Evolutionary conservation across 2,113 vertebrate genomes (phyloP).

Genomic region (Lanius collurio): DNA sequence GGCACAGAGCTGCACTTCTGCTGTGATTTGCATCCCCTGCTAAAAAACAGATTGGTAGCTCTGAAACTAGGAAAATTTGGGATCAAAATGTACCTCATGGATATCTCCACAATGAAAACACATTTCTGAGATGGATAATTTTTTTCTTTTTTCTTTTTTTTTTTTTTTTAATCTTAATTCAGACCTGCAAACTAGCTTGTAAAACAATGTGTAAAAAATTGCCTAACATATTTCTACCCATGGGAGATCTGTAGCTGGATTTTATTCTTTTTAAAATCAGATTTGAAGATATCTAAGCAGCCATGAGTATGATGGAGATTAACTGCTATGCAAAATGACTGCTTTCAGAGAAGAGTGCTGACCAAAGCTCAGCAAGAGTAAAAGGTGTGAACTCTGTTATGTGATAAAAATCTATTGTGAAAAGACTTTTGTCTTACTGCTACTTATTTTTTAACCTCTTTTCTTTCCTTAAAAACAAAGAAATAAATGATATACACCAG

Average conservation of each 20-base stretch:
- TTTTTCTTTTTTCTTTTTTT: fast-evolving
- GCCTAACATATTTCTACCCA: neutral
- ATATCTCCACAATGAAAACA: neutral
- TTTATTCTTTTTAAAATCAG: neutral
- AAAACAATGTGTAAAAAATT: neutral
- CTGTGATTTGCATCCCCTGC: neutral
- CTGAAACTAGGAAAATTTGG: neutral
- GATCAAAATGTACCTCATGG: neutral
- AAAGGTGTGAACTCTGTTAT: neutral
- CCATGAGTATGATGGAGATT: neutral
- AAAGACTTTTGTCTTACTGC: neutral
- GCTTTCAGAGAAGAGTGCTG: neutral
- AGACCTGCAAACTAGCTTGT: neutral
- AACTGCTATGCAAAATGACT: neutral
- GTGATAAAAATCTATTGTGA: neutral
- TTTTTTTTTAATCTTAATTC: neutral
- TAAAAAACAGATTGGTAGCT: neutral
- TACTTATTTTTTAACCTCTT: neutral
- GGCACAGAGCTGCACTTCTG: neutral
- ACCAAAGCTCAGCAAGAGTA: neutral
- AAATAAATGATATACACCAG: neutral
- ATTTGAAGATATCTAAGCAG: neutral
- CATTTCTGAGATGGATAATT: neutral
- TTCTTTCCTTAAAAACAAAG: neutral
- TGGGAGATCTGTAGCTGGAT: neutral